Percentiles rank a stretch among this genome's conserved stretches.
phyloP scores from a whole-genome alignment of 2,113 vertebrate species.

The Spizaetus ornatus region DNA sequence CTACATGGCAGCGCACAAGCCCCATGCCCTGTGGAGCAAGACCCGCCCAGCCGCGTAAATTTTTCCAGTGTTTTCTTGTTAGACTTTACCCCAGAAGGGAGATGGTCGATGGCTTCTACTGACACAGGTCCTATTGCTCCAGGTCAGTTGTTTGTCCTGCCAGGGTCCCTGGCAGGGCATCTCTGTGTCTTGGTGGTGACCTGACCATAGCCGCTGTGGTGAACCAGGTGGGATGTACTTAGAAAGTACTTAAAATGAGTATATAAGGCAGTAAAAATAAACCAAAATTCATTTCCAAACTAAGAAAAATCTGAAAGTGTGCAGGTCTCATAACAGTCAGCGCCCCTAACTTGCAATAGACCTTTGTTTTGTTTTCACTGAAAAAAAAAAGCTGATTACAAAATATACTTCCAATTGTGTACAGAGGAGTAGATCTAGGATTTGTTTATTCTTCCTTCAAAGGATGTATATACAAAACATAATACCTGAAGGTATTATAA shows the following conservation, averaged over 20 bases:
- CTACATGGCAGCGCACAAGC: accelerated
- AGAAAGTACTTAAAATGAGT: neutral
- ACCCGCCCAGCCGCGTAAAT: neutral
- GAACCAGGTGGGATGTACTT: neutral
- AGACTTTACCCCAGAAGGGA: neutral
- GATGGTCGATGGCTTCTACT: neutral
- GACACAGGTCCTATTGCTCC: neutral
- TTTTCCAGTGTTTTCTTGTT: neutral
- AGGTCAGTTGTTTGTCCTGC: neutral
- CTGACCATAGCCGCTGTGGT: neutral
- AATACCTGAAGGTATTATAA: neutral
- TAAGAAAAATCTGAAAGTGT: neutral
- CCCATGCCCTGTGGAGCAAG: neutral
- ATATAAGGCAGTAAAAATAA: neutral
- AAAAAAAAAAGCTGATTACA: neutral
- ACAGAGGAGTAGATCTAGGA: neutral
- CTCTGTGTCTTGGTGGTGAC: neutral
- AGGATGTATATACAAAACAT: neutral
- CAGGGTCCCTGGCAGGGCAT: neutral
- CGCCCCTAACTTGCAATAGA: neutral
- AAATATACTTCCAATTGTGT: neutral
- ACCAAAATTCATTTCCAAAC: neutral
- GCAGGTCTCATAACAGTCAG: neutral
- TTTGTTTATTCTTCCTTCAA: neutral
- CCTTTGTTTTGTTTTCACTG: neutral